Evolutionary conservation across 2,113 vertebrate genomes (phyloP), one percentile per base, ranked within the genome.

Genomic region (Centropus bengalensis): DNA sequence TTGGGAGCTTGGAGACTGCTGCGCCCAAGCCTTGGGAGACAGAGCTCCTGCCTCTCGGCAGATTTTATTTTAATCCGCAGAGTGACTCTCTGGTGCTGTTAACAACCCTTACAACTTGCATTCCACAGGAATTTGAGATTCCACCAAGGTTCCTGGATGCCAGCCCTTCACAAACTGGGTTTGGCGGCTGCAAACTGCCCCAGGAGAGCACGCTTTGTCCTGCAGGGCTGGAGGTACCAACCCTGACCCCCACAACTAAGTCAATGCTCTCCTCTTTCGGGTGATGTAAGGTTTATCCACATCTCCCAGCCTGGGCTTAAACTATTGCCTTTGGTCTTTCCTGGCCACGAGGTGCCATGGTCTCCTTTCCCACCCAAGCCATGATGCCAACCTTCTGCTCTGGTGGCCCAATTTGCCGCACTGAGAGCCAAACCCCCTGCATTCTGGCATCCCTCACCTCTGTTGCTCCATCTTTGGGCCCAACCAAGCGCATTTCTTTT

Each of bases 241-340:
- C n/a, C 20, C 27, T 0, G 0, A 9, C 59, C 38, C 63, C 51
- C 45, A 24, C 0, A 0, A 24, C 16, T 14, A 62, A n/a, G 30
- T 4, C 2, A 1, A 6, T 33, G 38, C 20, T 49, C 36, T 64
- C 58, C n/a, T 74, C 28, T 24, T 58, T 15, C 16, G 30, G 40
- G 19, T 30, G 56, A 76, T 20, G 45, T 19, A 26, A 81, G 38
- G 21, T 1, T 21, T 9, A 49, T 4, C 44, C 40, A 4, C 16
- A 3, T 8, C 12, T 54, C 58, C 27, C 44, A 79, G 54, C 9
- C 70, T 5, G 51, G 16, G 4, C 33, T 10, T 19, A 54, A 87
- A 27, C 13, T 27, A 14, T 17, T 52, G 27, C 23, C 66, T 70
- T 59, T 23, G 8, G 5, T 55, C 5, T 20, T 49, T 58, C 28